Base-by-base conservation (phyloP, 2,113 vertebrate species). In the Esox niger region DNA sequence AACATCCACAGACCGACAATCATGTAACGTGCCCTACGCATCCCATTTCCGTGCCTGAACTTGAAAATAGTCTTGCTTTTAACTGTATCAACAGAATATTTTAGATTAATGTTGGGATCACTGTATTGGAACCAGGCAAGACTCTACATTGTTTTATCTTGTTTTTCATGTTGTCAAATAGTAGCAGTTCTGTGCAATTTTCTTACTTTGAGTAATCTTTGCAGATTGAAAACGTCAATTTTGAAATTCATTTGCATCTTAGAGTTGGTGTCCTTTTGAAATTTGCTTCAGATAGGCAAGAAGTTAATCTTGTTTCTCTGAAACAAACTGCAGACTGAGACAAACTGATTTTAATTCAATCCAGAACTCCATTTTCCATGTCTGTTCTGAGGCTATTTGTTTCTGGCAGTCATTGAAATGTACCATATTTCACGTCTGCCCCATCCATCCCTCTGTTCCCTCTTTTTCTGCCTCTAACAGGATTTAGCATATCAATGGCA, bases 401-500 rank as follows among this genome's bases (percentile, higher is more conserved):
- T 81, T 79, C 68, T 63, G 72, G 59, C 60, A 61, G 20, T 47
- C 56, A 71, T 56, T 74, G 49, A 78, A 77, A 75, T 47, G 1
- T 29, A 56, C 55, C 68, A 76, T 77, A 77, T 75, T 82, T 81
- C 65, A 76, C 70, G 66, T 67, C 27, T 66, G 20, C 38, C 38
- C 61, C 23, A 25, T 29, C 38, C 46, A 61, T 43, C 15, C 4
- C 6, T 46, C 63, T 61, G 2, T 57, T 6, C 25, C 20, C 35
- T 38, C 15, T 20, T 54, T 26, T 25, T 32, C 6, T 87, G 64
- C 77, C 77, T 78, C 73, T 82, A 84, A 85, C 83, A 82, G 78
- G 82, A 86, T 88, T 90, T 88, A 84, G 68, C 87, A 87, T 89
- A 88, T 91, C 86, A 87, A 88, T 88, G 76, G 79, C 62, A 71